These are phyloP conservation scores for Ceraclea dissimilis DNA, from an alignment of 2,888 invertebrate genomes.

Conservation along the genomic window DNA sequence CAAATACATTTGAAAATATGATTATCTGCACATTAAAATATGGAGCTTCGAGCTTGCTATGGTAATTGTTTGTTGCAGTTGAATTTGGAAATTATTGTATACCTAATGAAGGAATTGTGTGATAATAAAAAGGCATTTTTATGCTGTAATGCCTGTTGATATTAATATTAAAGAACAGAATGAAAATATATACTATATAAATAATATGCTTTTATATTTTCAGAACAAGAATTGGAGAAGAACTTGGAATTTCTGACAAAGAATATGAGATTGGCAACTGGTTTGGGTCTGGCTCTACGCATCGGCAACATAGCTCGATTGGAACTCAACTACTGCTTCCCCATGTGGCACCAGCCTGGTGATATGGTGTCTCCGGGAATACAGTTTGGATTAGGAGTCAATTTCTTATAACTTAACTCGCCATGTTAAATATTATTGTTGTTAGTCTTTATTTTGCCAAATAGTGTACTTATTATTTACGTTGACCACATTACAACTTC, in stretches of 20 bases:
- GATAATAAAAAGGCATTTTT: no score
- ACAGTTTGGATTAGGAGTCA: slow-evolving; percentile 78
- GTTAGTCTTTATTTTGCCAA: background rate
- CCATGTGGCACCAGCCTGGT: slow-evolving; percentile 55
- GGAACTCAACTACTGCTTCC: slow-evolving; percentile 91
- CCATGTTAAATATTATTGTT: background rate
- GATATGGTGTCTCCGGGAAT: slow-evolving; percentile 64
- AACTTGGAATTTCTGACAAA: slow-evolving; percentile 40
- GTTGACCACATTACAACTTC: background rate
- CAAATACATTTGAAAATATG: no score
- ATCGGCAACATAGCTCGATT: slow-evolving; percentile 81
- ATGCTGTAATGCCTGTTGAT: no score
- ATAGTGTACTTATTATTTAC: no score
- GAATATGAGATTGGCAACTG: slow-evolving; percentile 65
- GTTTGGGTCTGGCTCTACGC: slow-evolving; percentile 76
- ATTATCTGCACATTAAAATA: no score
- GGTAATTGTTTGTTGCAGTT: no score
- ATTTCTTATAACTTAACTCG: slow-evolving; percentile 55
- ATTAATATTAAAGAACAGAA: background rate
- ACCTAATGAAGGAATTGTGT: no score
- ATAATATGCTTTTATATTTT: slow-evolving; percentile 14
- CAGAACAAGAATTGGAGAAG: slow-evolving; percentile 38
- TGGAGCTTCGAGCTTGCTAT: no score
- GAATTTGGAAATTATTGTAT: no score
- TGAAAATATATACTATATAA: no score